These are phyloP conservation scores for Acipenser transmontanus DNA, from an alignment of 2,797 vertebrate species.

Conservation along the genomic window DNA sequence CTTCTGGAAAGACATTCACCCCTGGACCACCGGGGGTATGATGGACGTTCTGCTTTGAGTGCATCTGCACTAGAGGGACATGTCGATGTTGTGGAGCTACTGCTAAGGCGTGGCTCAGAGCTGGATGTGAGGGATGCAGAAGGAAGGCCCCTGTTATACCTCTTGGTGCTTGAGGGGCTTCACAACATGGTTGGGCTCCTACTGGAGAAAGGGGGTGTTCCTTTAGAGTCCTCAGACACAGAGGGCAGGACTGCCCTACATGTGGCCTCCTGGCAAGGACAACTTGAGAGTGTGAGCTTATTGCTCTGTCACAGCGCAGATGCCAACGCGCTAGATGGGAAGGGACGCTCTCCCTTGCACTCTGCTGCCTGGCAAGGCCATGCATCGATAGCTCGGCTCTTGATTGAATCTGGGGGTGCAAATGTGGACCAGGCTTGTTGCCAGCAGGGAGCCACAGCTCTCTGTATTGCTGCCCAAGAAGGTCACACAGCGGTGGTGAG, in stretches of 20 bases:
- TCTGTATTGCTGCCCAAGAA: constrained; percentile 68
- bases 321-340: constrained; percentile 57
- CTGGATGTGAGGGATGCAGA: constrained; percentile 63
- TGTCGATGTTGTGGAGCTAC: constrained; percentile 51
- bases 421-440: constrained; percentile 57
- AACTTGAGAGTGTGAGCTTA: constrained; percentile 44
- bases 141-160: constrained; percentile 67
- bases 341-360: constrained; percentile 63
- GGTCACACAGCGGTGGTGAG: constrained; percentile 58
- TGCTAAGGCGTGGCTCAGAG: constrained; percentile 64
- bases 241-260: constrained; percentile 70
- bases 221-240: constrained; percentile 60
- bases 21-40: constrained; percentile 59
- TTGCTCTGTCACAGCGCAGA: constrained; percentile 61
- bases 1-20: constrained; percentile 62
- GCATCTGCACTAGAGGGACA: constrained; percentile 57
- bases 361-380: constrained; percentile 70
- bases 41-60: constrained; percentile 64
- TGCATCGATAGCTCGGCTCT: constrained; percentile 39
- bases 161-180: constrained; percentile 59
- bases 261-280: constrained; percentile 67
- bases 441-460: constrained; percentile 64
- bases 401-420: constrained; percentile 46
- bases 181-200: constrained; percentile 56
- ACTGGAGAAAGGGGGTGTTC: constrained; percentile 60